phyloP scores from a whole-genome alignment of 2,888 invertebrate species.

The Phanerotoma sp. region DNA sequence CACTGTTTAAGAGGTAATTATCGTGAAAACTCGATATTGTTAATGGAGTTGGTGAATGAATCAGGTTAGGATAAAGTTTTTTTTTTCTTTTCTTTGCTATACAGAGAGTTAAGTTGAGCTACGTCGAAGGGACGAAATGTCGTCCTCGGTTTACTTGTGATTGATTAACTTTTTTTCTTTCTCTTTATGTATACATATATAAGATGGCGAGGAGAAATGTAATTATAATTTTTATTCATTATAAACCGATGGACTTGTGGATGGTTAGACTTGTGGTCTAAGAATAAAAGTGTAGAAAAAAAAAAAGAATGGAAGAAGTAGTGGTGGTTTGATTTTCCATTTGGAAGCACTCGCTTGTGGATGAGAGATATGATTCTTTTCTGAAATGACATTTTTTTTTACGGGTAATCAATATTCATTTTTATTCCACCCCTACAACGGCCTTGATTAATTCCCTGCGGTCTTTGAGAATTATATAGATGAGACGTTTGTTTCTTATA shows the following conservation, averaged over 20 bases:
- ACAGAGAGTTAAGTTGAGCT: conserved; percentile 5
- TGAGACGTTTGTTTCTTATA: neutral
- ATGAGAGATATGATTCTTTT: conserved; percentile 56
- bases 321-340: conserved; percentile 52
- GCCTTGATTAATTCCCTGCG: conserved; percentile 23
- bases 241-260: conserved; percentile 24
- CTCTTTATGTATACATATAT: no score
- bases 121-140: conserved; percentile 20
- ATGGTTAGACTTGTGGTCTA: conserved; percentile 2
- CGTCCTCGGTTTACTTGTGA: conserved; percentile 43
- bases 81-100: conserved; percentile 11
- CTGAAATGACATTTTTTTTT: conserved; percentile 27
- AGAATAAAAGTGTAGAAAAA: conserved; percentile 33
- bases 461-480: neutral
- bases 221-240: conserved; percentile 59
- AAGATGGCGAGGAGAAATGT: conserved; percentile 49
- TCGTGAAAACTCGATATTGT: conserved; percentile 24
- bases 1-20: conserved; percentile 18
- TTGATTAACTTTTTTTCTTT: conserved; percentile 55
- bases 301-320: conserved; percentile 34
- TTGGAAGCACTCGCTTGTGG: conserved; percentile 54
- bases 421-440: conserved; percentile 33
- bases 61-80: conserved; percentile 6
- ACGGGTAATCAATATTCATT: conserved; percentile 55
- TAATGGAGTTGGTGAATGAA: conserved; percentile 23